These are phyloP conservation scores for Therioaphis trifolii DNA, from an alignment of 2,888 invertebrate species.

Conservation along the genomic window DNA sequence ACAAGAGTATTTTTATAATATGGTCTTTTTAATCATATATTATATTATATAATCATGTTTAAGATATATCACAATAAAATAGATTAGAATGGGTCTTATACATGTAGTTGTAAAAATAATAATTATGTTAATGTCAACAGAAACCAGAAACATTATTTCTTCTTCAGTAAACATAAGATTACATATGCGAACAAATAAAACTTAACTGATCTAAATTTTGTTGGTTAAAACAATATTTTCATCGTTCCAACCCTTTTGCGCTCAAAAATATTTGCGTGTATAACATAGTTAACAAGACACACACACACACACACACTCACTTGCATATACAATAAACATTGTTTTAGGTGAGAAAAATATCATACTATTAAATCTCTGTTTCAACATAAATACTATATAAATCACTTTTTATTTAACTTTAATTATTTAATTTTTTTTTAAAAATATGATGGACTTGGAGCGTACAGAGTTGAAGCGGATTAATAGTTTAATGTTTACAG, in stretches of 20 bases:
- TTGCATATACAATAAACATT: neutral
- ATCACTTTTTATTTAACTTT: neutral
- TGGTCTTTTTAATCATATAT: conserved; percentile 42
- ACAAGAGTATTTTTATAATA: conserved; percentile 1
- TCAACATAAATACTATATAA: neutral
- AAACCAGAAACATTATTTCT: conserved; percentile 27
- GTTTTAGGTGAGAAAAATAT: neutral
- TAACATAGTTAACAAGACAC: conserved; percentile 13
- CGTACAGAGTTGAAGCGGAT: conserved; percentile 2
- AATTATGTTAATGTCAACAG: conserved; percentile 40
- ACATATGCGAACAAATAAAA: conserved; percentile 46
- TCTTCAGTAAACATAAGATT: neutral
- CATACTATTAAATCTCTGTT: no score
- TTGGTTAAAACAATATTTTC: conserved; percentile 23
- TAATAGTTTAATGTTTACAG: conserved; percentile 12
- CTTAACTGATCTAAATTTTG: conserved; percentile 28
- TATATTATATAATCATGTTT: conserved; percentile 49
- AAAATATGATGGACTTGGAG: neutral
- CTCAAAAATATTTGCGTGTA: neutral
- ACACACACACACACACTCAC: neutral
- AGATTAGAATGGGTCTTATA: conserved; percentile 50
- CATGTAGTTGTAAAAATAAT: conserved; percentile 52
- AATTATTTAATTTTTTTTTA: neutral
- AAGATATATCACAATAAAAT: conserved; percentile 60
- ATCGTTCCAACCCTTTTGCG: conserved; percentile 3